A percentile compares a stretch with the other conserved stretches of the same genome.
Conservation (phyloP, 1,140 invertebrate species). For the Leptonema lineaticorne region DNA sequence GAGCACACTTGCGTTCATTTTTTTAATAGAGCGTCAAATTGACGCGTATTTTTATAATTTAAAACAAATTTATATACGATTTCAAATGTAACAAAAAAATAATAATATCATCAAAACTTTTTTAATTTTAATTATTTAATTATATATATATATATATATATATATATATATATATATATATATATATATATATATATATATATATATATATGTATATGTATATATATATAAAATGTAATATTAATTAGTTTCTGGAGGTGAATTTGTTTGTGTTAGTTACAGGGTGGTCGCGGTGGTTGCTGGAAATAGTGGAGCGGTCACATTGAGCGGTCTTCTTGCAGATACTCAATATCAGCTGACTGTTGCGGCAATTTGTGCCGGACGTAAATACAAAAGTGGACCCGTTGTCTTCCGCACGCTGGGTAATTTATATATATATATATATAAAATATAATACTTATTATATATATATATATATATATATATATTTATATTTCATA, state of each 20-base stretch:
- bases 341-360: conserved; percentile 84
- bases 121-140: too few relatives aligned
- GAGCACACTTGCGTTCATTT: too few relatives aligned
- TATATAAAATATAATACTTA: too few relatives aligned
- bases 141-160: too few relatives aligned
- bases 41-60: too few relatives aligned
- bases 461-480: too few relatives aligned
- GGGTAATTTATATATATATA: conserved; percentile 58
- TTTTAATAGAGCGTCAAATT: too few relatives aligned
- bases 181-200: background rate
- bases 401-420: conserved; percentile 84
- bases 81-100: too few relatives aligned
- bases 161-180: background rate
- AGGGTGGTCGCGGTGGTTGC: conserved; percentile 85
- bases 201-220: background rate
- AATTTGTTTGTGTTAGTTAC: conserved; percentile 70
- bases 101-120: too few relatives aligned
- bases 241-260: background rate
- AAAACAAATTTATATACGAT: too few relatives aligned
- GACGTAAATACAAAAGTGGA: conserved; percentile 76
- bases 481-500: too few relatives aligned
- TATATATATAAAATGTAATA: background rate
- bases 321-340: conserved; percentile 73
- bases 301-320: conserved; percentile 81
- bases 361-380: conserved; percentile 75